A percentile compares a stretch with the other conserved stretches of the same genome.
Evolutionary conservation across 30 jellyfish, hydroid and myxozoan genomes (phyloP).

Genomic region (Turritopsis rubra): DNA sequence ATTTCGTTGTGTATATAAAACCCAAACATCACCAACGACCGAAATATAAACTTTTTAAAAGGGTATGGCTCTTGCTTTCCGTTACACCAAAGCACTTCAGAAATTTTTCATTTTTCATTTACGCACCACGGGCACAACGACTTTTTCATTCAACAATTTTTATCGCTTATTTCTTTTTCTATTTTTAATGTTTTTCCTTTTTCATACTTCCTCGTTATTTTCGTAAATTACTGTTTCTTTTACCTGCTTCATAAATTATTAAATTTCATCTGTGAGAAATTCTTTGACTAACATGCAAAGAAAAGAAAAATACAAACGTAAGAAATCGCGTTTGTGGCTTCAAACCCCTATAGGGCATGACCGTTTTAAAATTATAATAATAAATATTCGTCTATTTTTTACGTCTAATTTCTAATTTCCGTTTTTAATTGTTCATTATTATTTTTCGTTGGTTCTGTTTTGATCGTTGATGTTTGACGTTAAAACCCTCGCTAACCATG

Average conservation of each 20-base stretch:
- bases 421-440: too few relatives aligned
- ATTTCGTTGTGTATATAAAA: neutral
- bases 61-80: neutral
- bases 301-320: neutral
- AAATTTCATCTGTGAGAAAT: neutral
- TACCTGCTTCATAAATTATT: neutral
- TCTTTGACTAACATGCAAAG: neutral
- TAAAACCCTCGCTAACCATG: neutral
- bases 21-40: neutral
- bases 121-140: neutral
- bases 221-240: neutral
- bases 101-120: neutral
- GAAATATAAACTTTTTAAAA: conserved; percentile 2
- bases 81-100: neutral
- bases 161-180: neutral
- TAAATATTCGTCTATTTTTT: neutral
- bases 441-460: neutral
- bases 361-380: neutral
- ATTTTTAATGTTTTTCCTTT: neutral
- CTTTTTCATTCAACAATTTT: neutral
- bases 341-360: neutral
- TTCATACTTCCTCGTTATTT: neutral
- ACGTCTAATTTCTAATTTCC: neutral
- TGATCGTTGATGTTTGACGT: neutral
- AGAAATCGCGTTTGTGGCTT: neutral